Base-by-base conservation (phyloP, 2,888 invertebrate genomes). In the Drosophila basisetae region DNA sequence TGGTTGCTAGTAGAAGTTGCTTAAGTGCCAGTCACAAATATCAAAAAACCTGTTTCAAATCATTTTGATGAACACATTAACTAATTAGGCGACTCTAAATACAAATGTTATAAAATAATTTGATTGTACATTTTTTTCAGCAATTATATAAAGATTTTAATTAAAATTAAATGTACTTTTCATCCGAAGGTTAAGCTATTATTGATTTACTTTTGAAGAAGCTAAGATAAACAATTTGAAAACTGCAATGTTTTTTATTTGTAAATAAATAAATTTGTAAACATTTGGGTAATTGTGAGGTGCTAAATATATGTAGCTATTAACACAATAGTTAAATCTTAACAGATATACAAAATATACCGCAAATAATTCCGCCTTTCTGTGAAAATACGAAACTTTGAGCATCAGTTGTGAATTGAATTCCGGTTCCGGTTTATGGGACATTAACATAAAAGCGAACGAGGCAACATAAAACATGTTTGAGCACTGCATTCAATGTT, bases 361-460 rank as follows among this genome's bases (percentile, higher is more conserved):
- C 55, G 55, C 35, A 62, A 63, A 31, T 63, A 67, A 74, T 84
- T 84, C 87, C 81, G 81, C 74, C 80, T 84, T 84, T 83, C 83
- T 72, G 76, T 31, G 31, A 37, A 66, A 31, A 59, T 33, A 35
- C 18, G 28, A 30, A 55, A 49, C 11, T 31, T 25, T 22, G 37
- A 81, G 69, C 76, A 78, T 63, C 35, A 63, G 47, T 50, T 59
- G 60, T 39, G 31, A 49, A 43, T 52, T 28, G 22, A 62, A 68
- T 81, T 73, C 73, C 80, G 72, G 79, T 86, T 86, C 89, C 86
- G 86, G 87, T 72, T 86, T 80, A 65, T 75, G 78, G 54, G 56
- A 56, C 68, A 84, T 84, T 78, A 73, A 78, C 73, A 80, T 82
- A 81, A 76, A 74, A 74, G 49, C 64, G 52, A 76, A 58, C 59